Evolutionary conservation across 1,140 invertebrate species (phyloP).

Genomic region (Nylanderia fulva): DNA sequence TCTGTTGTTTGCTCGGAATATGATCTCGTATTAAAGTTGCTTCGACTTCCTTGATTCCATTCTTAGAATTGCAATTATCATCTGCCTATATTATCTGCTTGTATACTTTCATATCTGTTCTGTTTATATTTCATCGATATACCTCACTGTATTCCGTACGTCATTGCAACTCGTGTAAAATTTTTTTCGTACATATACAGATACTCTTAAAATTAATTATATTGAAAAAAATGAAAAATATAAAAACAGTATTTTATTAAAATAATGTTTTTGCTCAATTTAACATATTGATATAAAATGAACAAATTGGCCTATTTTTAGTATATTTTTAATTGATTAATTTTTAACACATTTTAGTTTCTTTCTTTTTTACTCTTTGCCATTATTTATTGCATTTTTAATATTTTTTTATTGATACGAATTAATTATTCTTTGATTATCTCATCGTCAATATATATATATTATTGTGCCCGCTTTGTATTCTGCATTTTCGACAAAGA

Average conservation of each 20-base stretch:
- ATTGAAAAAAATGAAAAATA: not conserved
- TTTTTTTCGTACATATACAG: not conserved
- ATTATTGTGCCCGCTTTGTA: slow-evolving; percentile 73
- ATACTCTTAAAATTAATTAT: not conserved
- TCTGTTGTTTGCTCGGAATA: not conserved
- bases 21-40: not conserved
- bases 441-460: slow-evolving; percentile 53
- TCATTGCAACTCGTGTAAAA: not conserved
- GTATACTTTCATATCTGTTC: not conserved
- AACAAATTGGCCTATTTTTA: not conserved
- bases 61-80: not conserved
- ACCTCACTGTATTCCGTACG: not conserved
- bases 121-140: no score
- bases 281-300: not conserved
- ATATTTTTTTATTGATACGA: no score
- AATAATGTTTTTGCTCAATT: not conserved
- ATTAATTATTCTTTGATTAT: slow-evolving; percentile 41
- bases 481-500: slow-evolving; percentile 62
- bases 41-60: not conserved
- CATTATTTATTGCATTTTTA: not conserved
- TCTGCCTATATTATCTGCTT: not conserved
- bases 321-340: not conserved
- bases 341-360: not conserved
- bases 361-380: not conserved
- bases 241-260: not conserved